Evolutionary conservation across 2,888 invertebrate species (phyloP), one percentile per base, ranked within the genome.

Genomic region (Isotomurus palustris): DNA sequence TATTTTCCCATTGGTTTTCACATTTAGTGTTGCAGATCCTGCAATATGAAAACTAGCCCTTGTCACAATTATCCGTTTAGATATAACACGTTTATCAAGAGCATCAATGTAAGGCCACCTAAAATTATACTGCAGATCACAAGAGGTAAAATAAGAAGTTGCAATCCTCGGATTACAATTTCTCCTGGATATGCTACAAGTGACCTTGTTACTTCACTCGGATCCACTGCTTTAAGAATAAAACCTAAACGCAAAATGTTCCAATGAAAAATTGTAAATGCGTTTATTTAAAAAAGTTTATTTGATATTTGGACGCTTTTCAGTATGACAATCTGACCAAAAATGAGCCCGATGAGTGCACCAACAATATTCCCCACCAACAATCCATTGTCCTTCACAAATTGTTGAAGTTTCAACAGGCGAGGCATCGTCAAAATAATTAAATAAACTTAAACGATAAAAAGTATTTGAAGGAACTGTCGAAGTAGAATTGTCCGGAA

Each of bases 101-200:
- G 12, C n/a, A 29, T 17, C 48, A 29, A 10, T 29, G 21, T 28
- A 48, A 12, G 10, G 17, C 28, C 14, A 38, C 50, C 50, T 5
- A 35, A n/a, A 22, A 50, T 27, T 8, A 50, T 38, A 70, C 90
- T 91, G 59, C 90, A 89, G 65, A 92, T 89, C 67, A 92, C 88
- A 66, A 91, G 77, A 1, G 91, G 92, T 45, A 92, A 77, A 70
- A 92, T 91, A 84, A 92, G 86, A 64, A 92, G 80, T 74, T 91
- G 91, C 24, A 92, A 78, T 24, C 90, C 80, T 68, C 92, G 82
- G 88, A 92, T 89, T 74, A 92, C 91, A 6, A 92, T 80, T 74
- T 92, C 92, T 22, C 92, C 92, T 2, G 92, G 92, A 74, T 91
- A 92, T 2, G 89, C 86, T 68, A 92, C 86, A 60, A 91, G 78